Evolutionary conservation across 2,888 invertebrate genomes (phyloP).

Genomic region (Latrodectus hesperus): DNA sequence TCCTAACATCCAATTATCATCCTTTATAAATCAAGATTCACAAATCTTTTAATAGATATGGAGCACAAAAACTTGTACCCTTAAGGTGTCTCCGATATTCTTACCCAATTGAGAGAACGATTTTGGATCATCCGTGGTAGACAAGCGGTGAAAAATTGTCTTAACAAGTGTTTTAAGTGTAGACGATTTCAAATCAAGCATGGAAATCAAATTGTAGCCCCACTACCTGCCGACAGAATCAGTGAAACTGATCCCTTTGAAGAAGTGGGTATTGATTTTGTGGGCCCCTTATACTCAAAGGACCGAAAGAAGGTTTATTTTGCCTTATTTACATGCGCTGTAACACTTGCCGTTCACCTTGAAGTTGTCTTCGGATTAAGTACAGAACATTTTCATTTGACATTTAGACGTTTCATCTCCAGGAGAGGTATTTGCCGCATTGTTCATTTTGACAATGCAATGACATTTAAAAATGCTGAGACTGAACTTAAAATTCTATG

Average conservation of each 20-base stretch:
- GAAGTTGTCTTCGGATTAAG: neutral
- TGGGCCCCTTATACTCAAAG: neutral
- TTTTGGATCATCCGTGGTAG: neutral
- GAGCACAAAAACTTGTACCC: neutral
- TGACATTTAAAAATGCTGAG: no score
- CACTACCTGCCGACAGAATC: no score
- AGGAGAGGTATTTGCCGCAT: neutral
- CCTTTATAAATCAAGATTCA: slow-evolving; percentile 5
- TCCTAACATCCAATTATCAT: neutral
- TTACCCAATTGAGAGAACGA: no score
- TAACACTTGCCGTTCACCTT: no score
- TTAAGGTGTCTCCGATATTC: slow-evolving; percentile 9
- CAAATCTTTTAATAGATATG: neutral
- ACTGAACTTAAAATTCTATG: neutral
- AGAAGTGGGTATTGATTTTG: neutral
- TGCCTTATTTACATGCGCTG: neutral
- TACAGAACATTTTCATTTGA: slow-evolving; percentile 3
- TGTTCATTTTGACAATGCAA: neutral
- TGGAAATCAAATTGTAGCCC: no score
- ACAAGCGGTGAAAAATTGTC: neutral
- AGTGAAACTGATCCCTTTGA: neutral
- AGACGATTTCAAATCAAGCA: no score
- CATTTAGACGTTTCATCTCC: slow-evolving; percentile 4
- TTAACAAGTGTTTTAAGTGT: neutral
- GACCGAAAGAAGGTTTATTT: neutral